Base-by-base conservation (phyloP, 2,113 vertebrate genomes). In the Salvelinus fontinalis region DNA sequence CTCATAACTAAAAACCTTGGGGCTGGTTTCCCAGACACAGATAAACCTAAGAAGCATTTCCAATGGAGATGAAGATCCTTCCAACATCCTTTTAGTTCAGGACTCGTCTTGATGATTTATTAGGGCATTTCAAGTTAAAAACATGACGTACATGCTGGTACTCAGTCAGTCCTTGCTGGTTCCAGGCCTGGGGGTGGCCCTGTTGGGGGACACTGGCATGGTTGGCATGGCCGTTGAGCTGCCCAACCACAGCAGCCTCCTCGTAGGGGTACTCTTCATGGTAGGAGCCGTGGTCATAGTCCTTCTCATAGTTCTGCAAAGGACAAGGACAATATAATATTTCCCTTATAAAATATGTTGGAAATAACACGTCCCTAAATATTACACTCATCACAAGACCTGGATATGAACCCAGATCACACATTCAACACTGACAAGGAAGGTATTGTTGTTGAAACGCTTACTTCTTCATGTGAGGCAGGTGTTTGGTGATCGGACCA, bases 401-500 rank as follows among this genome's bases (percentile, higher is more conserved):
- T 18, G 7, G 31, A 39, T 16, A 34, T n/a, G 31, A 3, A 39
- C 14, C 2, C 13, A 39, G 1, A 24, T 27, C 24, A 67, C 65
- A 67, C 26, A 67, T 31, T 70, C 34, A 49, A 14, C 29, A 65
- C n/a, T 26, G 27, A 48, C 11, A 81, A 75, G 57, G 60, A 4
- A 81, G 68, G 71, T 0, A 2, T 7, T 51, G 44, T 48, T 67
- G 12, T 3, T 18, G 8, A 79, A 71, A 54, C 70, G 71, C 90
- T 88, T 87, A 95, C 94, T 79, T 90, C 92, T 84, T 91, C 86
- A 82, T 86, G 77, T 74, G 94, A 88, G 73, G 79, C 77, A 57
- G 91, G 87, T 81, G 88, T 69, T 0, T 85, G 90, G 73, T 85
- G 91, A 76, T 92, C 82, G 0, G 90, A 91, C 95, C 95, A 96